Conservation (phyloP, 2,888 invertebrate species). For the Iselma pallidipennis region DNA sequence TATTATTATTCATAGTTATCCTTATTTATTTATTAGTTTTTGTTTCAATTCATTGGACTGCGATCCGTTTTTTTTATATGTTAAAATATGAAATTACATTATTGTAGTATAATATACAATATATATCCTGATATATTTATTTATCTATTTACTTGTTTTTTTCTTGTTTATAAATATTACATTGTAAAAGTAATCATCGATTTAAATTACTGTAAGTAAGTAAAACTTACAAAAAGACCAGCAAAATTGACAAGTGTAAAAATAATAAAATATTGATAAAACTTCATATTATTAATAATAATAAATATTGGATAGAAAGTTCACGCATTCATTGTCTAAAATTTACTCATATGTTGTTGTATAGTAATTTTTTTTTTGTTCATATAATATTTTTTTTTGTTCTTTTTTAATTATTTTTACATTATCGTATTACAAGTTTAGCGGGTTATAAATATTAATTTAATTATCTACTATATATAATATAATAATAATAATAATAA, state of each 20-base stretch:
- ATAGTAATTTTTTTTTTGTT: background rate
- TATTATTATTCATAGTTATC: background rate
- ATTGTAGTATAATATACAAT: slow-evolving; percentile 46
- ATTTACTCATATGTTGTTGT: slow-evolving; percentile 52
- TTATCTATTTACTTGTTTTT: background rate
- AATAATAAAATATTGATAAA: slow-evolving; percentile 46
- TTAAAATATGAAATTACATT: slow-evolving; percentile 42
- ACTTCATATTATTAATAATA: slow-evolving; percentile 28
- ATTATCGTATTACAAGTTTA: slow-evolving; percentile 55
- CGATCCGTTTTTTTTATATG: slow-evolving; percentile 22
- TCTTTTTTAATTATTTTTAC: slow-evolving; percentile 12
- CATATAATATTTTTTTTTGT: background rate
- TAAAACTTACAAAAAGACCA: slow-evolving; percentile 44
- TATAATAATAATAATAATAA: slow-evolving; percentile 38
- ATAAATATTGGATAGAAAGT: slow-evolving; percentile 48
- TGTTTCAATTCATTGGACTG: slow-evolving; percentile 16
- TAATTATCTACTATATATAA: slow-evolving; percentile 54
- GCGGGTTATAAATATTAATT: slow-evolving; percentile 56
- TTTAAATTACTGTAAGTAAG: slow-evolving; percentile 36
- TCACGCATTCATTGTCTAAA: slow-evolving; percentile 54
- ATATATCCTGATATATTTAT: slow-evolving; percentile 44
- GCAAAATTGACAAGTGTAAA: slow-evolving; percentile 54
- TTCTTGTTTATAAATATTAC: slow-evolving; percentile 24
- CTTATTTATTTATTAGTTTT: background rate
- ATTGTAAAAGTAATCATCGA: slow-evolving; percentile 42